Percentiles rank a stretch among this genome's conserved stretches.
phyloP scores from a whole-genome alignment of 2,888 invertebrate species.

The Synanthedon andrenaeformis region DNA sequence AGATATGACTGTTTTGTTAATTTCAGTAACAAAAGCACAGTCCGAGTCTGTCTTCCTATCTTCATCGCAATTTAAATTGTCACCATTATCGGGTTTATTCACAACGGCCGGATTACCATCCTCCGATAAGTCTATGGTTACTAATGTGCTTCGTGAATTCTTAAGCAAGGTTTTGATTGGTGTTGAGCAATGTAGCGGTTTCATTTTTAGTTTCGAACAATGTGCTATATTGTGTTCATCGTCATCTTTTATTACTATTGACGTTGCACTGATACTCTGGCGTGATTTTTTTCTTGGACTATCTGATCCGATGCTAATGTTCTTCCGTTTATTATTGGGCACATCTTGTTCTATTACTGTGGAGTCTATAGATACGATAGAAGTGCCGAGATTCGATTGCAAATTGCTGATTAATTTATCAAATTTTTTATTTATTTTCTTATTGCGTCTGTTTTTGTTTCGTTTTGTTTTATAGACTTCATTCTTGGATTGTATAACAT shows the following conservation, averaged over 20 bases:
- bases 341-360: not conserved
- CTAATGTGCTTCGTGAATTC: slow-evolving; percentile 19
- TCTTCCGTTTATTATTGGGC: not conserved
- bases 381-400: not conserved
- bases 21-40: no score
- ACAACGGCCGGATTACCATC: slow-evolving; percentile 19
- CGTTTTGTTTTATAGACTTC: not conserved
- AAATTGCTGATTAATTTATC: not conserved
- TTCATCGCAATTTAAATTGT: no score
- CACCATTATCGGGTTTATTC: slow-evolving; percentile 26
- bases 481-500: not conserved
- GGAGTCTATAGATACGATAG: no score
- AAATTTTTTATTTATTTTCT: not conserved
- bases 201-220: slow-evolving; percentile 11
- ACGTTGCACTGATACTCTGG: not conserved
- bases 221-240: slow-evolving; percentile 14
- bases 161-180: slow-evolving; percentile 16
- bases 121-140: slow-evolving; percentile 50
- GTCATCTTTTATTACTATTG: slow-evolving; percentile 26
- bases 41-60: no score
- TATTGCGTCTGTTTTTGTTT: not conserved
- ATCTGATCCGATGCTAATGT: not conserved
- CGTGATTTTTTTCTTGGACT: not conserved
- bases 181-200: slow-evolving; percentile 33
- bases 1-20: no score